phyloP scores from a whole-genome alignment of 2,113 vertebrate genomes.

The Rissa tridactyla region DNA sequence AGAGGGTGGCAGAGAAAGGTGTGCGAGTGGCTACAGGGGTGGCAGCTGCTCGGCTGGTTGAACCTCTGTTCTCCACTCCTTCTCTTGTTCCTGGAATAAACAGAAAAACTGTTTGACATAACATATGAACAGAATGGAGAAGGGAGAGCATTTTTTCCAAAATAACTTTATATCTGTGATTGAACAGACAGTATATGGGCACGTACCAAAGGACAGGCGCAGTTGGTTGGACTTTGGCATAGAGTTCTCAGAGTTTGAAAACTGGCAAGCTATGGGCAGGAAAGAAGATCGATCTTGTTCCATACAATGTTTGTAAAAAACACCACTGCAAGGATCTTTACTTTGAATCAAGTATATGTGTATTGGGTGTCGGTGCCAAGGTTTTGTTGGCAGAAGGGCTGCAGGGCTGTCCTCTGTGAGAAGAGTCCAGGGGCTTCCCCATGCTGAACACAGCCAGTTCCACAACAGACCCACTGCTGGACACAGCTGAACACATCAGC shows the following conservation, averaged over 20 bases:
- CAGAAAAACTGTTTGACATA: background rate
- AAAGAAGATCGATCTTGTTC: background rate
- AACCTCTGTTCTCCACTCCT: background rate
- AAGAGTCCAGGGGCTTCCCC: background rate
- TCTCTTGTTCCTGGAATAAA: background rate
- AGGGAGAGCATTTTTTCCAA: background rate
- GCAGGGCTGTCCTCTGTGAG: background rate
- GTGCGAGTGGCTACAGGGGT: fast-evolving
- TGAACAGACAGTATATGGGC: background rate
- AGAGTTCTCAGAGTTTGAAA: background rate
- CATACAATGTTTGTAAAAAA: background rate
- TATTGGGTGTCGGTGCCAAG: fast-evolving
- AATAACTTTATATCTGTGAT: background rate
- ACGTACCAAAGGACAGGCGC: background rate
- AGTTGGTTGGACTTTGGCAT: background rate
- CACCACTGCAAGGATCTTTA: background rate
- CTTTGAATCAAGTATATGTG: background rate
- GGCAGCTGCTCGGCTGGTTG: background rate
- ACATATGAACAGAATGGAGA: background rate
- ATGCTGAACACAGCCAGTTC: background rate
- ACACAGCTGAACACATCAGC: background rate
- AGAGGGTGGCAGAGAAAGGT: background rate
- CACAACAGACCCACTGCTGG: background rate
- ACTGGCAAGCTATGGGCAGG: background rate
- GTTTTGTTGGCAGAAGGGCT: background rate